Conservation (phyloP, 2,888 invertebrate species). For the Caenorhabditis imperialis region DNA sequence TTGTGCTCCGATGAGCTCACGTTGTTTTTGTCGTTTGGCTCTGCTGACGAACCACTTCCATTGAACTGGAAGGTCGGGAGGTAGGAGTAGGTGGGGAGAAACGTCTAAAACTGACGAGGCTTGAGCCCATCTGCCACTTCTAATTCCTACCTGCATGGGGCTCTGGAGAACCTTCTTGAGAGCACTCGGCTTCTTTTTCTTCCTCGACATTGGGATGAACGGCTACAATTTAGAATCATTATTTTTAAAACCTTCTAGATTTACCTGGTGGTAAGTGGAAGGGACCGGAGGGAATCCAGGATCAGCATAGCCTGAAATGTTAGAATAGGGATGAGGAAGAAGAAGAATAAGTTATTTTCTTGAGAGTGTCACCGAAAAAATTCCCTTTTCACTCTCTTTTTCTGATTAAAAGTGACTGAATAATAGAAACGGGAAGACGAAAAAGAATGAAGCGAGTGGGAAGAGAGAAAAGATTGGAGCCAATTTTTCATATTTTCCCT, state of each 20-base stretch:
- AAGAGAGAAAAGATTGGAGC: slow-evolving; percentile 14
- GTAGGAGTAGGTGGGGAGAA: background rate
- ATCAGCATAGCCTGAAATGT: slow-evolving; percentile 2
- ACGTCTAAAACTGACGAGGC: no score
- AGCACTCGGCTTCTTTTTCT: slow-evolving; percentile 27
- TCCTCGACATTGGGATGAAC: slow-evolving; percentile 29
- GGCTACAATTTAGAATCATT: slow-evolving; percentile 9
- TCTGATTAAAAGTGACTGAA: slow-evolving; percentile 37
- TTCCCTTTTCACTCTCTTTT: slow-evolving; percentile 8
- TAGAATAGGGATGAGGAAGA: slow-evolving; percentile 1
- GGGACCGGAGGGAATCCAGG: slow-evolving; percentile 15
- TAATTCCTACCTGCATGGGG: slow-evolving; percentile 4
- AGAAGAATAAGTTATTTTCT: slow-evolving; percentile 41
- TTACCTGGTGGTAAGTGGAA: slow-evolving; percentile 36
- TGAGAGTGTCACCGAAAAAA: slow-evolving; percentile 28
- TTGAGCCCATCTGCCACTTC: no score
- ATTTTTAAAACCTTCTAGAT: no score
- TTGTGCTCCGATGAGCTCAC: no score
- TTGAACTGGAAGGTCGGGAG: no score
- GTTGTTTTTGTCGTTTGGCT: no score
- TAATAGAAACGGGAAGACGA: no score
- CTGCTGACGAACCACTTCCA: no score
- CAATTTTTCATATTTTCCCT: background rate
- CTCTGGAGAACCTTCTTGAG: slow-evolving; percentile 13
- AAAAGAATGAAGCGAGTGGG: slow-evolving; percentile 5